phyloP scores from a whole-genome alignment of 2,888 invertebrate species.

The Lochmaea crataegi region DNA sequence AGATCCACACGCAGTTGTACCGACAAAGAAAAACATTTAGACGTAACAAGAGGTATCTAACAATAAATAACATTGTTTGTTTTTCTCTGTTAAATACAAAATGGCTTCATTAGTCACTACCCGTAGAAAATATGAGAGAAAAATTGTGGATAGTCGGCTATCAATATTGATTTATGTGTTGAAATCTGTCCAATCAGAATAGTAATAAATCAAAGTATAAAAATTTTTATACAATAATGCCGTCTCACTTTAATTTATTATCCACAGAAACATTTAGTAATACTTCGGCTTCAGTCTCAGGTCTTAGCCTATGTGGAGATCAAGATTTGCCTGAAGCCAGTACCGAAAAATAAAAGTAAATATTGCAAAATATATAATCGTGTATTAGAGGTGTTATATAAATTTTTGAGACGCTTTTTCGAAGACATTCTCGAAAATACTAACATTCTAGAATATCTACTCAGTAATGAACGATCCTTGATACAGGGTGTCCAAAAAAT shows the following conservation, averaged over 20 bases:
- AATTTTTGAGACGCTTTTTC: no score
- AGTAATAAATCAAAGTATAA: constrained; percentile 47
- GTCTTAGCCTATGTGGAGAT: constrained; percentile 21
- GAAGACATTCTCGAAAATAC: no score
- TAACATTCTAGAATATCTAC: no score
- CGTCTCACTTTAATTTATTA: constrained; percentile 44
- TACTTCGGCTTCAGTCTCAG: constrained; percentile 19
- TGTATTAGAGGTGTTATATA: no score
- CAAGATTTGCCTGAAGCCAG: constrained; percentile 35
- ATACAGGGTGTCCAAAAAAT: no score
- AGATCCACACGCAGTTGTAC: not conserved
- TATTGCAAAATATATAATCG: constrained; percentile 27
- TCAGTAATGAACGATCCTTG: no score
- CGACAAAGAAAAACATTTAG: constrained; percentile 16
- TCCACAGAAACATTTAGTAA: constrained; percentile 43
- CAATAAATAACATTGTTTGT: constrained; percentile 34
- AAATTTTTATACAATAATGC: constrained; percentile 42
- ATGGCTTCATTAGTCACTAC: constrained; percentile 38
- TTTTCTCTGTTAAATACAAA: constrained; percentile 30
- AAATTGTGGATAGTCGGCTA: constrained; percentile 44
- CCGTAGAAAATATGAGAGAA: constrained; percentile 33
- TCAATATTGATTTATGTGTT: constrained; percentile 48
- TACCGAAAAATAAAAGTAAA: constrained; percentile 33
- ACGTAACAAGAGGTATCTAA: constrained; percentile 1
- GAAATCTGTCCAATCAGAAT: constrained; percentile 47